A percentile compares a stretch with the other conserved stretches of the same genome.
phyloP scores from a whole-genome alignment of 2,888 invertebrate genomes.

The Allacma fusca region DNA sequence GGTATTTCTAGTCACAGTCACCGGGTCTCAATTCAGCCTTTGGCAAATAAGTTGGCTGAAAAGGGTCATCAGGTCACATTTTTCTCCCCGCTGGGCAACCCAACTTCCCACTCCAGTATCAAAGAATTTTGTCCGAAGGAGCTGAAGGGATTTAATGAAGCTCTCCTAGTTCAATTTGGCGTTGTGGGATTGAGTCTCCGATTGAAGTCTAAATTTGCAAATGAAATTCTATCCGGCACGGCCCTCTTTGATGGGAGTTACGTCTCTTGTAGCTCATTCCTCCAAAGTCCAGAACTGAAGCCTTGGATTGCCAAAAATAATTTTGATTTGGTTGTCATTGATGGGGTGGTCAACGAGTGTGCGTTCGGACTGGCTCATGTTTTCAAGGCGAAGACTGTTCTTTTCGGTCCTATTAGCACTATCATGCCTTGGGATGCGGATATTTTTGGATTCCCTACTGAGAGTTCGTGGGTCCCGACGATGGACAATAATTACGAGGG shows the following conservation, averaged over 20 bases:
- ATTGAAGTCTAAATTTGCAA: conserved; percentile 2
- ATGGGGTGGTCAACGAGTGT: conserved; percentile 37
- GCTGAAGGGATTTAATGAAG: conserved; percentile 11
- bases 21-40: conserved; percentile 19
- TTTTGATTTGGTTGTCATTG: conserved; percentile 43
- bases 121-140: conserved; percentile 15
- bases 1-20: conserved; percentile 38
- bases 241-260: conserved; percentile 20
- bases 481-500: conserved; percentile 37
- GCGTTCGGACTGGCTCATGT: conserved; percentile 32
- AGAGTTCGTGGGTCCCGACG: conserved; percentile 35
- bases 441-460: conserved; percentile 31
- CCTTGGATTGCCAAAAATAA: conserved; percentile 35
- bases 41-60: conserved; percentile 36
- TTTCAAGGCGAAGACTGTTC: conserved; percentile 34
- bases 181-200: conserved; percentile 32
- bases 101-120: neutral
- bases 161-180: conserved; percentile 27
- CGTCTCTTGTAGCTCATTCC: neutral
- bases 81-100: conserved; percentile 14
- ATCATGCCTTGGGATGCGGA: conserved; percentile 36
- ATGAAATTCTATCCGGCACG: conserved; percentile 29
- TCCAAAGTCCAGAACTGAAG: conserved; percentile 36
- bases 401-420: conserved; percentile 28
- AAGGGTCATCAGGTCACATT: conserved; percentile 34